Evolutionary conservation across 2,113 vertebrate genomes (phyloP).

Genomic region (Oxyura jamaicensis): DNA sequence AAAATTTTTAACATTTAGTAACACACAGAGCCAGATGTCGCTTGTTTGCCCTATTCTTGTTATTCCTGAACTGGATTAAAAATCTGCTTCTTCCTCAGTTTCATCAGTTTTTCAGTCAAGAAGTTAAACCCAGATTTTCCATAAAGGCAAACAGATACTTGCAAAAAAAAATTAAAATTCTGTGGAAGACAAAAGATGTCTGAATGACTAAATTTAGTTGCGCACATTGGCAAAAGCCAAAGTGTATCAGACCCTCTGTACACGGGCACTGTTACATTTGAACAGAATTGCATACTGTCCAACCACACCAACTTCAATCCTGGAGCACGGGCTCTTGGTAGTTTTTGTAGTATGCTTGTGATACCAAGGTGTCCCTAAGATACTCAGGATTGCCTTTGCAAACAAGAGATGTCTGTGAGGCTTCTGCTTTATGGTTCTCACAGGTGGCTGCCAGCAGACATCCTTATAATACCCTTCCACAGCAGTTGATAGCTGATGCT

Average conservation of each 20-base stretch:
- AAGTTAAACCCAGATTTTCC: neutral
- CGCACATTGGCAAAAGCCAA: neutral
- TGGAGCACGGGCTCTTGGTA: neutral
- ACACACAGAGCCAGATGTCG: neutral
- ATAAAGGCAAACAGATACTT: neutral
- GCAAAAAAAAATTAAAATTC: neutral
- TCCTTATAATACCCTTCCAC: neutral
- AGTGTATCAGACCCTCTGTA: neutral
- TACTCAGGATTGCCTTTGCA: neutral
- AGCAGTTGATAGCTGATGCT: neutral
- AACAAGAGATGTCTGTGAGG: neutral
- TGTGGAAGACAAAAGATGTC: neutral
- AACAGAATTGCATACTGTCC: neutral
- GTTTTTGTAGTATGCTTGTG: neutral
- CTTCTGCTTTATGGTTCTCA: neutral
- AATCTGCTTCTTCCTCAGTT: neutral
- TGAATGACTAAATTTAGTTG: neutral
- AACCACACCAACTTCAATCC: neutral
- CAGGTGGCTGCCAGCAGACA: neutral
- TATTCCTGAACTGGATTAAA: neutral
- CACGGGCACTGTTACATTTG: neutral
- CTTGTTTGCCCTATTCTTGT: neutral
- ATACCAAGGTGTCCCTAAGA: neutral
- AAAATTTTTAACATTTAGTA: neutral
- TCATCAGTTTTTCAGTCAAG: neutral